Percentiles rank a stretch among this genome's conserved stretches.
Conservation (phyloP, 2,113 vertebrate genomes). For the Mesoclemmys tuberculata region DNA sequence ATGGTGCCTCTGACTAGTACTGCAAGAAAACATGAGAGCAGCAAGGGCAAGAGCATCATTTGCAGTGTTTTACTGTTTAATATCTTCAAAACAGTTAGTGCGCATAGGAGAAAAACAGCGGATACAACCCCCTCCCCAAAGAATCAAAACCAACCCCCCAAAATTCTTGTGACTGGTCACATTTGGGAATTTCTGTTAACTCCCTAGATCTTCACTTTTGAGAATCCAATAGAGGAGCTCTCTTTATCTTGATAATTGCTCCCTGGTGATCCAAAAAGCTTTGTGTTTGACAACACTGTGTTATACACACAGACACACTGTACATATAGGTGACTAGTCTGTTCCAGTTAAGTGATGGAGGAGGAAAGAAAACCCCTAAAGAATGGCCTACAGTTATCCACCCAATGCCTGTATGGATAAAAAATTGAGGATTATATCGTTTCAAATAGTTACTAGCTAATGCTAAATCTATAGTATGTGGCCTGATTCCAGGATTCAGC, state of each 20-base stretch:
- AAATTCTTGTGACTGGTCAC: neutral
- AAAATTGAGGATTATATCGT: neutral
- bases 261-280: neutral
- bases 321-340: neutral
- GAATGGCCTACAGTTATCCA: neutral
- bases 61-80: neutral
- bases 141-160: neutral
- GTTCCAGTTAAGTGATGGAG: neutral
- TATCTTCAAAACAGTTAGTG: accelerated
- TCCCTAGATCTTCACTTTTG: neutral
- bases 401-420: neutral
- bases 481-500: neutral
- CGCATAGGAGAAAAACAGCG: neutral
- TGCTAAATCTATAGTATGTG: neutral
- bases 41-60: neutral
- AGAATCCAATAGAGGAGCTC: neutral
- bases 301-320: neutral
- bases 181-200: neutral
- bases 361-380: neutral
- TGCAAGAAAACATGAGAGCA: neutral
- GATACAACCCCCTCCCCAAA: neutral
- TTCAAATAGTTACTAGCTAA: neutral
- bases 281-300: neutral
- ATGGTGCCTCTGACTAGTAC: neutral
- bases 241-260: neutral